Evolutionary conservation across 2,888 invertebrate species (phyloP).

Genomic region (Chalcis sispes): DNA sequence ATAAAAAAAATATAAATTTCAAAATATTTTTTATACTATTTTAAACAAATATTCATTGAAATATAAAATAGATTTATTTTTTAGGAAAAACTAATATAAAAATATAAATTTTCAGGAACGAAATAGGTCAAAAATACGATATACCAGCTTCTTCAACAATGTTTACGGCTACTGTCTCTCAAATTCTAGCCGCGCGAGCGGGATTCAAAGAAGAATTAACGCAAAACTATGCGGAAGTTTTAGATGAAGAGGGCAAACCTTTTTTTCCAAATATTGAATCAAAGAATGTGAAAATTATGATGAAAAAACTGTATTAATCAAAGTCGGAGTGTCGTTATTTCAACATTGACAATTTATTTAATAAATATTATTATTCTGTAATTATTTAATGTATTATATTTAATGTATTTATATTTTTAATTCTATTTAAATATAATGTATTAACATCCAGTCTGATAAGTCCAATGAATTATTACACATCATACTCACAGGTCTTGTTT

Average conservation of each 20-base stretch:
- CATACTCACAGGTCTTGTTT: too few species aligned
- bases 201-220: slow-evolving; percentile 61
- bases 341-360: too few species aligned
- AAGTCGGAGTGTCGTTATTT: too few species aligned
- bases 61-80: neutral
- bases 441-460: too few species aligned
- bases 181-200: slow-evolving; percentile 63
- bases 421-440: too few species aligned
- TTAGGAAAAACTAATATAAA: neutral
- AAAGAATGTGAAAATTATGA: slow-evolving; percentile 63
- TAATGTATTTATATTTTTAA: too few species aligned
- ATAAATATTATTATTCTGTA: too few species aligned
- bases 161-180: slow-evolving; percentile 64
- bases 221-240: slow-evolving; percentile 57
- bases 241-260: slow-evolving; percentile 60
- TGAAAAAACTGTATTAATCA: slow-evolving; percentile 41
- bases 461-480: too few species aligned
- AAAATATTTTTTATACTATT: too few species aligned
- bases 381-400: too few species aligned
- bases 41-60: too few species aligned
- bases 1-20: too few species aligned
- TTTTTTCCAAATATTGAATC: slow-evolving; percentile 61
- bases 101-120: slow-evolving; percentile 57
- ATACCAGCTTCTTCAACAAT: slow-evolving; percentile 62
- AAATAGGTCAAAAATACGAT: slow-evolving; percentile 64